Evolutionary conservation across 37 sponge, comb jelly and placozoan genomes (phyloP), one percentile per base, ranked within the genome.

Genomic region (Agelas oroides): DNA sequence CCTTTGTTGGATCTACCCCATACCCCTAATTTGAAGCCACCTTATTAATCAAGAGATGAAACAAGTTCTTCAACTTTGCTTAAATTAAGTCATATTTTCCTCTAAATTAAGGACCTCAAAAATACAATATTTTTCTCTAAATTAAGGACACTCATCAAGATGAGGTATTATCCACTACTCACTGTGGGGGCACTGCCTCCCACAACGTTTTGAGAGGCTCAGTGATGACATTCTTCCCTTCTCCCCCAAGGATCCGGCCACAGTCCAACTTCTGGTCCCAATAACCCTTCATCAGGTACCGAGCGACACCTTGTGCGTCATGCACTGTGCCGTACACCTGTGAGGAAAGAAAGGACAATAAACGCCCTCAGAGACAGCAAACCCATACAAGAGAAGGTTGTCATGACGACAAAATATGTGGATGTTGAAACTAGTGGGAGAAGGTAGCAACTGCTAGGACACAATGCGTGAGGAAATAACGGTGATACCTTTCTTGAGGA

Each of bases 221-320:
- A 39, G 86, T 91, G 31, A 69, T 60, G 1, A 60, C 28, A 53
- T 84, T 75, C 73, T 94, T 92, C 28, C 84, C 94, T 14, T 86
- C 75, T 23, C 77, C 76, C 20, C 67, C 40, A 11, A 79, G 28
- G 13, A 96, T 82, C 69, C 78, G 84, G 23, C 91, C 91, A 38
- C 67, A 83, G 38, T 90, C 84, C 53, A 96, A 79, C 53, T 64
- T 70, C 55, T 88, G 89, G 62, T 99, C 99, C 99, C 99, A 99
- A 71, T 93, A 84, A 1, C 99, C 99, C 23, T 81, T 71, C n/a
- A 99, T 35, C n/a, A 89, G 75, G 64, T 86, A 95, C 35, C 70
- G 79, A 0, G 83, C 77, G 20, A 25, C 70, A 19, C 91, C 92
- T 70, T 73, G 15, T 28, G 61, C 65, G 74, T 97, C 93, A 53